phyloP scores from a whole-genome alignment of 2,888 invertebrate genomes.

The Lordiphosa andalusiaca region DNA sequence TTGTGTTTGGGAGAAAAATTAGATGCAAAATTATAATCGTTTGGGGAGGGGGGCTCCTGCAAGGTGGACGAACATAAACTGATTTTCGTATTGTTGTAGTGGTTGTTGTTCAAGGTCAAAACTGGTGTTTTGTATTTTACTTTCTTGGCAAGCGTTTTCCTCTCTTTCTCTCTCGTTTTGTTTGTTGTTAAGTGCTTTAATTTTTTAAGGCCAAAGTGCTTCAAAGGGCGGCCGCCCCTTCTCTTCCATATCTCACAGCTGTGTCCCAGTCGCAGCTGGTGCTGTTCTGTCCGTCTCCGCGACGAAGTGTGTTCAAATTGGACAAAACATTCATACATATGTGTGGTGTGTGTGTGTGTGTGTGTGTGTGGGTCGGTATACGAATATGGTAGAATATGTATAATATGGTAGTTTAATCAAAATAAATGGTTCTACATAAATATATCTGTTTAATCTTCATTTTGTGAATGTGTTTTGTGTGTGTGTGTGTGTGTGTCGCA shows the following conservation, averaged over 20 bases:
- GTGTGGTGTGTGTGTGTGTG: conserved; percentile 8
- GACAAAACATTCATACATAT: conserved; percentile 48
- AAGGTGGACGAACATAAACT: no score
- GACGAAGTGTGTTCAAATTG: conserved; percentile 37
- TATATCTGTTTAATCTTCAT: conserved; percentile 57
- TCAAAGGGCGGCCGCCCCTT: conserved; percentile 35
- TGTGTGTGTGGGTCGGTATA: conserved; percentile 1
- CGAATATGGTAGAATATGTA: conserved; percentile 12
- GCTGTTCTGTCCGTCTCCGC: neutral
- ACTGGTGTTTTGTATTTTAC: conserved; percentile 44
- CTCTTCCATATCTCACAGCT: conserved; percentile 18
- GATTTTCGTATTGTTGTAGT: conserved; percentile 8
- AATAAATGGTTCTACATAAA: conserved; percentile 51
- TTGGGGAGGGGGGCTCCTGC: no score
- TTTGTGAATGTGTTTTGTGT: conserved; percentile 35
- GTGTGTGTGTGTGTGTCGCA: conserved; percentile 51
- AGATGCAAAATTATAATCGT: neutral
- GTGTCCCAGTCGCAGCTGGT: conserved; percentile 9
- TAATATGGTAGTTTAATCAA: conserved; percentile 31
- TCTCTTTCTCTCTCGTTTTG: conserved; percentile 22
- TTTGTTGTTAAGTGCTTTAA: conserved; percentile 25
- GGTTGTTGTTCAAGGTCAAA: conserved; percentile 48
- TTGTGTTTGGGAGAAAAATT: conserved; percentile 19
- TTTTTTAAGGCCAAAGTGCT: conserved; percentile 48
- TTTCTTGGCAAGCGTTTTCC: conserved; percentile 64